These are phyloP conservation scores for Leucophora obtusa DNA, from an alignment of 2,888 invertebrate species.

Conservation along the genomic window DNA sequence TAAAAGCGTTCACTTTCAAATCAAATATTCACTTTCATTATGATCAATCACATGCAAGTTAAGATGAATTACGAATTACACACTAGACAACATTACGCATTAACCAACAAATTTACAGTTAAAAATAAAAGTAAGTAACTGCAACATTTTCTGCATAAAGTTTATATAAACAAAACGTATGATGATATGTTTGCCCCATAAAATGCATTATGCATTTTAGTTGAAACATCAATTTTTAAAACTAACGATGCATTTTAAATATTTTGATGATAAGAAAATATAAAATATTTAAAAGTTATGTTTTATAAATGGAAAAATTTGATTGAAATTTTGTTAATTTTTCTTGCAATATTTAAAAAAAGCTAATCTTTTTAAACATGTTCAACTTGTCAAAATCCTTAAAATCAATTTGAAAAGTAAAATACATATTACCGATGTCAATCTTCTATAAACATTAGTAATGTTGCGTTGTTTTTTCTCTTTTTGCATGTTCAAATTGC, in stretches of 20 bases:
- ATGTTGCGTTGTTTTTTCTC: not conserved
- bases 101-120: conserved; percentile 17
- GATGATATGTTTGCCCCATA: not conserved
- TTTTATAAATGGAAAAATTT: conserved; percentile 17
- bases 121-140: conserved; percentile 38
- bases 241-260: conserved; percentile 11
- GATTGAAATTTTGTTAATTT: conserved; percentile 20
- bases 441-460: conserved; percentile 26
- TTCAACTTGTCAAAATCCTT: conserved; percentile 44
- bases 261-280: conserved; percentile 7
- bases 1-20: conserved; percentile 50
- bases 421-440: conserved; percentile 52
- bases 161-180: conserved; percentile 15
- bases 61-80: conserved; percentile 37
- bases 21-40: conserved; percentile 61
- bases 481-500: conserved; percentile 50
- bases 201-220: conserved; percentile 38
- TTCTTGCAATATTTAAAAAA: conserved; percentile 11
- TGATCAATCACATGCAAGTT: conserved; percentile 57
- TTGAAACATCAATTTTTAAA: not conserved
- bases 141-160: conserved; percentile 56
- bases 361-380: conserved; percentile 19
- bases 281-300: not conserved
- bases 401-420: conserved; percentile 32
- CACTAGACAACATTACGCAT: conserved; percentile 53